Evolutionary conservation across 1,140 invertebrate genomes (phyloP), one percentile per base, ranked within the genome.

Genomic region (Notospermus geniculatus): DNA sequence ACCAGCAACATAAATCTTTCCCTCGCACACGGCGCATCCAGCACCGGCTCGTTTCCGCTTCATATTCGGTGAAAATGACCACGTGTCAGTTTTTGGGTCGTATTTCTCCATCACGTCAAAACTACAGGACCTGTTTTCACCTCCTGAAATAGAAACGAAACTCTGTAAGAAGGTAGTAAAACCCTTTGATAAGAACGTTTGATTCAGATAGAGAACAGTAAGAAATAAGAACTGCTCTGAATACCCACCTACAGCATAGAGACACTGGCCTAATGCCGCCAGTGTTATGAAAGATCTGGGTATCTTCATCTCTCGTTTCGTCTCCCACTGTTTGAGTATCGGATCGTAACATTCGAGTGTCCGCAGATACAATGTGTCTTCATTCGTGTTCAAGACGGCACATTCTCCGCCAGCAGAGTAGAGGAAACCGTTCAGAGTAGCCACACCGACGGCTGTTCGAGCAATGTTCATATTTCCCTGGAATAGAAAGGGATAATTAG

Each of bases 271-370:
- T 74, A 93, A 86, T 22, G 90, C 88, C 73, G 91, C 92, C 45
- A 93, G 82, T 15, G 93, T 92, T 75, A 96, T 94, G 81, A 95
- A 92, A 79, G 92, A 95, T 36, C 94, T 84, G 0, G 93, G 90
- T 63, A 76, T 69, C 60, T 89, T 87, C 91, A 95, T 93, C 29
- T 88, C 88, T 0, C 90, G 85, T 68, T 67, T 73, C 4, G 60
- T 71, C 15, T 76, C 77, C 85, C 85, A 87, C 22, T 76, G 68
- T 64, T 85, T 82, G 66, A 89, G 87, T 43, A 88, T 86, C 22
- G 91, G 90, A 82, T 93, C 89, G 68, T 92, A 94, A 56, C 73
- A 76, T 61, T 79, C 77, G 22, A 83, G 89, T 80, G 93, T 91
- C 11, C 92, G 90, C n/a, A 95, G 84, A 68, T 95, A 95, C 71